Evolutionary conservation across 2,113 vertebrate species (phyloP), one percentile per base, ranked within the genome.

Genomic region (Pleuronectes platessa): DNA sequence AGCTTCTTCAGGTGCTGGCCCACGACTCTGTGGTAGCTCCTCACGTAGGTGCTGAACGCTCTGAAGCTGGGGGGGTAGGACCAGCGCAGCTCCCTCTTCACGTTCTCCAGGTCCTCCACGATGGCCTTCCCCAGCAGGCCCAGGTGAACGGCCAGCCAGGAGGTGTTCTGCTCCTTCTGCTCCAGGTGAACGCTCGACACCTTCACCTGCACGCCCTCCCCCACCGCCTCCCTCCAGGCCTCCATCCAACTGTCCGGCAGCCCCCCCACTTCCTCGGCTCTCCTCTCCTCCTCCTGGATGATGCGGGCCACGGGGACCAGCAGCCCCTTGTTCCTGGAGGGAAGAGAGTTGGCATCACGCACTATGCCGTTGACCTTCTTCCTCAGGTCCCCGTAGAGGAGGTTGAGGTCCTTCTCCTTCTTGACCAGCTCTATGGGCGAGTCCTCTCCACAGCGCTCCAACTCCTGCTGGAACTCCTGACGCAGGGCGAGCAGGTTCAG

Each of bases 81-180:
- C 75, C 73, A 64, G 1, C 76, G 62, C 58, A 95, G 84, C 18
- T 92, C 82, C 66, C 7, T 11, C 89, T 86, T 93, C 55, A 95
- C 93, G 1, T 7, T 88, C 79, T 90, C 82, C n/a, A 95, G 23
- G 72, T 94, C 85, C 68, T 92, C 85, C 58, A 92, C 79, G 15
- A 94, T 76, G 53, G 79, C n/a, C 61, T 90, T 89, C 2, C 94
- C 94, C 76, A 95, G 86, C 47, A 88, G 84, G 9, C 88, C 94
- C 84, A 95, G 79, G 65, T 95, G 93, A 18, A 94, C 83, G 0
- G 91, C 85, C 77, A 95, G 55, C 93, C 93, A 94, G 35, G 93
- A 89, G 14, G 2, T 0, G 27, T 91, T 92, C 82, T 92, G 66
- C 54, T 94, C 90, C 63, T 0, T 75, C 17, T 2, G 59, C 9